Evolutionary conservation across 1,140 invertebrate genomes (phyloP).

Genomic region (Rhopalosiphum maidis): DNA sequence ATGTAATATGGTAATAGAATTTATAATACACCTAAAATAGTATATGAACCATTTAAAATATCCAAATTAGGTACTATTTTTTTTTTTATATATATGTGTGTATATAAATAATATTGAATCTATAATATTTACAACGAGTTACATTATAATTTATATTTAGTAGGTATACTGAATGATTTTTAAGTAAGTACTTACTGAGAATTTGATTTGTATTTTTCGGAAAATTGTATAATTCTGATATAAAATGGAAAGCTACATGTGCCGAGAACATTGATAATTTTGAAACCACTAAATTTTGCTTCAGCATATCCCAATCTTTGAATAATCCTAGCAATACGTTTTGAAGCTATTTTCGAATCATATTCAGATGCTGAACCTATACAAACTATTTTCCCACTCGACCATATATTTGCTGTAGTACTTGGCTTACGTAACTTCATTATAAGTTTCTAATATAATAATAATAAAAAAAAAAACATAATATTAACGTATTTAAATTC

Average conservation of each 20-base stretch:
- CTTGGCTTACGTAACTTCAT: slow-evolving; percentile 94
- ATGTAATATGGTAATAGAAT: background rate
- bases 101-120: background rate
- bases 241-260: slow-evolving; percentile 97
- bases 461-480: background rate
- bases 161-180: background rate
- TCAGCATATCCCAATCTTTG: slow-evolving; percentile 90
- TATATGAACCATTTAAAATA: background rate
- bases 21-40: background rate
- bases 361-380: slow-evolving; percentile 93
- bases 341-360: slow-evolving; percentile 74
- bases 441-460: slow-evolving; percentile 71
- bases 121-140: background rate
- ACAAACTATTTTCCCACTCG: slow-evolving; percentile 94
- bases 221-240: slow-evolving; percentile 91
- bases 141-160: background rate
- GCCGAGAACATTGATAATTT: slow-evolving; percentile 96
- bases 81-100: too few species aligned
- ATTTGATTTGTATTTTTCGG: slow-evolving; percentile 73
- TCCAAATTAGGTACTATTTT: background rate
- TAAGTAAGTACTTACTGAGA: slow-evolving; percentile 66
- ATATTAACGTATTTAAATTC: background rate
- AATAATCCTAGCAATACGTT: slow-evolving; percentile 75
- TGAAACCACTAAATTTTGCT: slow-evolving; percentile 90
- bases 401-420: slow-evolving; percentile 97